Conservation (phyloP, 2,888 invertebrate species). For the Tipula confusa region DNA sequence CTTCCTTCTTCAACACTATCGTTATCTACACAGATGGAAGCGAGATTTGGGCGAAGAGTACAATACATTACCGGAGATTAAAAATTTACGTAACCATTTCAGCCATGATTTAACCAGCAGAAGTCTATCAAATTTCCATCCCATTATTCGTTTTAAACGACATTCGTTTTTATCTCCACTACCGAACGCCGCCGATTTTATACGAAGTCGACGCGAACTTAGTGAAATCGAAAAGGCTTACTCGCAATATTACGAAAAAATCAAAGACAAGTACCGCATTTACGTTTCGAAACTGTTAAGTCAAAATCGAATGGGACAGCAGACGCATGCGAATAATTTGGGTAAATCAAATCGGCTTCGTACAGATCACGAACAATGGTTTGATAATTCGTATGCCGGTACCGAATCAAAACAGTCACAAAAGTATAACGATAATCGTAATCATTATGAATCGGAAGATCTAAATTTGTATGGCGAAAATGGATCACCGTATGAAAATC, state of each 20-base stretch:
- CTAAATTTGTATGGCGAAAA: background rate
- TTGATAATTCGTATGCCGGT: constrained; percentile 41
- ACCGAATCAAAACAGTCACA: constrained; percentile 40
- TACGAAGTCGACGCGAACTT: constrained; percentile 38
- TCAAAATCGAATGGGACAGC: background rate
- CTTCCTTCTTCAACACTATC: background rate
- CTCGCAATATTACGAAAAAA: constrained; percentile 45
- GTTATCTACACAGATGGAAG: background rate
- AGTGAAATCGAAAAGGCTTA: constrained; percentile 43
- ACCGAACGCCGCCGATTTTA: background rate
- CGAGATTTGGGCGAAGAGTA: background rate
- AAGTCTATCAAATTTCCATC: background rate
- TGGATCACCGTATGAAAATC: background rate
- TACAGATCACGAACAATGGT: constrained; percentile 40
- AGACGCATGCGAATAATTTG: background rate
- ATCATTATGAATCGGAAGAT: constrained; percentile 30
- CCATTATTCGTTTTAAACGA: constrained; percentile 32
- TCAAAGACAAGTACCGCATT: constrained; percentile 45
- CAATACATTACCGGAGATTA: constrained; percentile 29
- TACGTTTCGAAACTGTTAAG: constrained; percentile 46
- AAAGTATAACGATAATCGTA: constrained; percentile 34
- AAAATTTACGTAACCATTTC: constrained; percentile 13
- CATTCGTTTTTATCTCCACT: background rate
- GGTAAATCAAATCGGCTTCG: background rate
- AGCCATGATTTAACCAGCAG: background rate